Evolutionary conservation across 1,140 invertebrate species (phyloP), one percentile per base, ranked within the genome.

Genomic region (Aplysia californica): DNA sequence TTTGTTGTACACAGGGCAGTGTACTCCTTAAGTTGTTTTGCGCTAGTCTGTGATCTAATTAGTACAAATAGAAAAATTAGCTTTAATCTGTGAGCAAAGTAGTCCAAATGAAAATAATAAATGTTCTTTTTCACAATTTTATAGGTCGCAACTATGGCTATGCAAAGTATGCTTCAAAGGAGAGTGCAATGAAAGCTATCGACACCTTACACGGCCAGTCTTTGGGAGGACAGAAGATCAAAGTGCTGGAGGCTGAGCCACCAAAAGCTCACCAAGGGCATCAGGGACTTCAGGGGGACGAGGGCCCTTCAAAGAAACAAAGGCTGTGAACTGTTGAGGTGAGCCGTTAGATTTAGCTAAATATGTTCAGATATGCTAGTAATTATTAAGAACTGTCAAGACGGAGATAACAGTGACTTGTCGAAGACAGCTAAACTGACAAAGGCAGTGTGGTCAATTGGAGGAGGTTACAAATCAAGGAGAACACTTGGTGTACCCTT

Each of bases 211-310:
- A 98, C 87, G 95, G 95, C 3, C 94, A 95, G 76, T 84, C 80
- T 38, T 61, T 88, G 33, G 83, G 81, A 23, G 96, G 96, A 0
- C 93, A 95, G 20, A 92, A 94, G 74, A 86, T 96, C 39, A 96
- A 97, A 90, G 96, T 98, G 4, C 92, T 97, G 86, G 94, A 95
- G 88, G 96, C 96, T 10, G 95, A 97, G 87, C 96, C 97, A 78
- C 92, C 83, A n/a, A 83, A 81, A 64, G 1, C 72, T 3, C 58
- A 75, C 38, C 72, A 58, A 44, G 39, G 21, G 6, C 59, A 66
- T 66, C 59, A 39, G 29, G 72, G 70, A 23, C 29, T 72, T 29
- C 71, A 77, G 15, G 78, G 77, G 21, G 77, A 78, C 38, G 79
- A 80, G 31, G 80, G 77, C 23, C 80, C 80, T 26, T 61, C 73